A percentile compares a stretch with the other conserved stretches of the same genome.
Conservation (phyloP, 2,113 vertebrate genomes). For the Labrus mixtus region DNA sequence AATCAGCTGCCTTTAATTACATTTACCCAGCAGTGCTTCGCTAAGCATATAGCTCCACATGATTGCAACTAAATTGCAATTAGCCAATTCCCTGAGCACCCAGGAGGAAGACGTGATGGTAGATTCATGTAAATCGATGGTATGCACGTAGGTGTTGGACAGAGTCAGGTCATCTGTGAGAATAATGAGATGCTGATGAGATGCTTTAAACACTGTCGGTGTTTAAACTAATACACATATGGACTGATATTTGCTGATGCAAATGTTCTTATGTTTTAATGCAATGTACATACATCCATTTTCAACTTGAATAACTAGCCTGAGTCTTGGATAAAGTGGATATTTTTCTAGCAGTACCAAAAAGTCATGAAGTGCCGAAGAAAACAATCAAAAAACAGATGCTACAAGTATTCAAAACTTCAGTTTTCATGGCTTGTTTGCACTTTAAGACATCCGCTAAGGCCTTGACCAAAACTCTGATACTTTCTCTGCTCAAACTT, state of each 20-base stretch:
- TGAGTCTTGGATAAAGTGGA: background rate
- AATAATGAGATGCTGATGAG: slow-evolving; percentile 42
- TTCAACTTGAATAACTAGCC: too few species aligned
- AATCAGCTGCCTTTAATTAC: slow-evolving; percentile 81
- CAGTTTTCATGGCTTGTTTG: slow-evolving; percentile 10
- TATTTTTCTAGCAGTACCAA: background rate
- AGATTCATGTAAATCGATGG: slow-evolving; percentile 60
- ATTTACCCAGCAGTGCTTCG: slow-evolving; percentile 61
- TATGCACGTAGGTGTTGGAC: slow-evolving; percentile 21
- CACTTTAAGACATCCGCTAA: too few species aligned
- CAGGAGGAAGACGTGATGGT: slow-evolving; percentile 40
- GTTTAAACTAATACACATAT: background rate
- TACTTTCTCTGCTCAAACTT: too few species aligned
- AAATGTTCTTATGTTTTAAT: background rate
- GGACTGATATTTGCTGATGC: slow-evolving; percentile 15
- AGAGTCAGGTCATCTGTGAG: slow-evolving; percentile 49
- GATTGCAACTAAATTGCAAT: slow-evolving; percentile 77
- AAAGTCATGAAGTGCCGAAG: background rate
- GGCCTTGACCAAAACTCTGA: too few species aligned
- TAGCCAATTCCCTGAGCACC: slow-evolving; percentile 55
- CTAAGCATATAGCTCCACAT: slow-evolving; percentile 62
- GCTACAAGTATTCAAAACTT: background rate
- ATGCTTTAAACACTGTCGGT: background rate
- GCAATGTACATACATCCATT: background rate
- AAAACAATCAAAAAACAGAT: background rate